Conservation (phyloP, 1,140 invertebrate species). For the Hirudo medicinalis region DNA sequence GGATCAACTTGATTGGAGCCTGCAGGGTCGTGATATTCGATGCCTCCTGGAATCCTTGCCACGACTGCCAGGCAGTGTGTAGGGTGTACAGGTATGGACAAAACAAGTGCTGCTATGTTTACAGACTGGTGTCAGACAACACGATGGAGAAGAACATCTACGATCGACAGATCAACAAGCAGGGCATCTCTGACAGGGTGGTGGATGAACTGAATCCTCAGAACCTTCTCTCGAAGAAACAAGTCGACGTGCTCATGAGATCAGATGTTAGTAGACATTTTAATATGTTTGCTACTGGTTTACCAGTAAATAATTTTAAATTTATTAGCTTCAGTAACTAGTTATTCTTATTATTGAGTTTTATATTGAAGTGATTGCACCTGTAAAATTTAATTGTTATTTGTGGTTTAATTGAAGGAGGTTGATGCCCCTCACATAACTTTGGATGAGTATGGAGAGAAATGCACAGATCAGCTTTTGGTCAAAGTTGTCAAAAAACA, state of each 20-base stretch:
- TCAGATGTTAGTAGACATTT: constrained; percentile 55
- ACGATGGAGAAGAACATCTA: constrained; percentile 99
- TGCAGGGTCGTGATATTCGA: constrained; percentile 94
- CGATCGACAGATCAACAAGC: constrained; percentile 82
- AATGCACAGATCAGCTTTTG: constrained; percentile 31
- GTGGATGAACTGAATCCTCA: constrained; percentile 96
- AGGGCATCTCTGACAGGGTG: constrained; percentile 81
- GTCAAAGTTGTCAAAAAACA: constrained; percentile 29
- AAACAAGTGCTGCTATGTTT: constrained; percentile 84
- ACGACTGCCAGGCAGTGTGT: constrained; percentile 65
- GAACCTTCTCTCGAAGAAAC: constrained; percentile 80
- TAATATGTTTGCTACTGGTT: background rate
- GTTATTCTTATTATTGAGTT: background rate
- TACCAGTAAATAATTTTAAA: too few relatives aligned
- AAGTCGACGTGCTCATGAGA: constrained; percentile 81
- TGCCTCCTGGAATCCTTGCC: constrained; percentile 97
- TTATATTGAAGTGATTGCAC: background rate
- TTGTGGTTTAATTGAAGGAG: constrained; percentile 27
- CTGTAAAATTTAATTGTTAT: background rate
- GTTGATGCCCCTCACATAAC: constrained; percentile 31
- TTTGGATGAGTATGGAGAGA: constrained; percentile 25
- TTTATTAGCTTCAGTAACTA: too few relatives aligned
- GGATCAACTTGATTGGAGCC: constrained; percentile 87
- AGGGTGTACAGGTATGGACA: constrained; percentile 78
- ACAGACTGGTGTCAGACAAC: constrained; percentile 71